phyloP scores from a whole-genome alignment of 2,113 vertebrate genomes.

The Phylloscopus trochiloides region DNA sequence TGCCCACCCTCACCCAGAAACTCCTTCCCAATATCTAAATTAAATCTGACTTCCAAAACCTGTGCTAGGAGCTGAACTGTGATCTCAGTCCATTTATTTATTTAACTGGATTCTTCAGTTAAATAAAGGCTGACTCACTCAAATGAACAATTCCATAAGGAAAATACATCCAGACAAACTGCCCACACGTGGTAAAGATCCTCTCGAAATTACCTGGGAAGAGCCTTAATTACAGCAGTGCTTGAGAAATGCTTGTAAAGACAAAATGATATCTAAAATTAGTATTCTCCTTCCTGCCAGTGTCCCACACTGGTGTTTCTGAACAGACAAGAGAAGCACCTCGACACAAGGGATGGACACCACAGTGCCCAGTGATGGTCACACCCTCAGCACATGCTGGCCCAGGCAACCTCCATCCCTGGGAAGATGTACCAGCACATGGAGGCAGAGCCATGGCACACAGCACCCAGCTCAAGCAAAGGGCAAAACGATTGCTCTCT shows the following conservation, averaged over 20 bases:
- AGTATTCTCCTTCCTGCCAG: background rate
- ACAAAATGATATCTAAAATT: background rate
- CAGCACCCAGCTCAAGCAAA: background rate
- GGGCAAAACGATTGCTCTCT: background rate
- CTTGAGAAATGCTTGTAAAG: background rate
- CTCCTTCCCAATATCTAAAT: background rate
- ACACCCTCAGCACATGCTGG: background rate
- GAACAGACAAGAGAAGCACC: background rate
- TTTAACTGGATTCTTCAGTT: background rate
- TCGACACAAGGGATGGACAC: accelerated
- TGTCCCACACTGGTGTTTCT: background rate
- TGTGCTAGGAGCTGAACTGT: accelerated
- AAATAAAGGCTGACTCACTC: background rate
- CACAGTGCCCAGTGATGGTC: accelerated
- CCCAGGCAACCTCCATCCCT: background rate
- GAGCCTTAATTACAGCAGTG: background rate
- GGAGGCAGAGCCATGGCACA: accelerated
- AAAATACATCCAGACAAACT: background rate
- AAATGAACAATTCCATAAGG: background rate
- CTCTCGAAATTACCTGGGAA: background rate
- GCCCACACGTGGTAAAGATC: background rate
- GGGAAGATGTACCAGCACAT: background rate
- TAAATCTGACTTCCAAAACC: background rate
- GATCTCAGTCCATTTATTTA: too few relatives aligned
- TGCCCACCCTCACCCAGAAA: too few relatives aligned